A percentile compares a stretch with the other conserved stretches of the same genome.
Conservation (phyloP, 2,113 vertebrate genomes). For the Lontra canadensis region DNA sequence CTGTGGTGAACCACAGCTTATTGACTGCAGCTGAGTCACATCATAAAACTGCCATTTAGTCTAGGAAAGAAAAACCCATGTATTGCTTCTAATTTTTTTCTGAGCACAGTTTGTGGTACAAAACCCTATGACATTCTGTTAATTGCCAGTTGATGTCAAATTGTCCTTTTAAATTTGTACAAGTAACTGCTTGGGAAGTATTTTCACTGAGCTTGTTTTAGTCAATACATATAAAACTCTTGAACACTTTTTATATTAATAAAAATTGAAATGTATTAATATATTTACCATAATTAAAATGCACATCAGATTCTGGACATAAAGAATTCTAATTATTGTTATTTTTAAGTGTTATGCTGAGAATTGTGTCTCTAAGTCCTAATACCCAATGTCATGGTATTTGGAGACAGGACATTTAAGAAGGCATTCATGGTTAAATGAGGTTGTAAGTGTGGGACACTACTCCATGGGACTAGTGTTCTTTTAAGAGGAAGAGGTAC, state of each 20-base stretch:
- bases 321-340: neutral
- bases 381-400: neutral
- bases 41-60: slow-evolving; percentile 48
- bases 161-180: neutral
- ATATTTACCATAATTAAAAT: neutral
- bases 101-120: neutral
- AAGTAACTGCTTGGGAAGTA: neutral
- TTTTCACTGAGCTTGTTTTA: neutral
- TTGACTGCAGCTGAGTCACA: neutral
- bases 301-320: neutral
- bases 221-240: neutral
- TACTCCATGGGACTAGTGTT: neutral
- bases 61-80: neutral
- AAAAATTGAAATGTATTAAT: neutral
- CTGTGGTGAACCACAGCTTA: slow-evolving; percentile 12
- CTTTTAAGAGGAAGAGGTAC: neutral
- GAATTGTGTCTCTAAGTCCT: neutral
- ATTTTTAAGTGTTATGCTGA: neutral
- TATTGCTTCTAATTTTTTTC: neutral
- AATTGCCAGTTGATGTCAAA: neutral
- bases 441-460: neutral
- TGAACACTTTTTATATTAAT: neutral
- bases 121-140: neutral
- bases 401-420: neutral
- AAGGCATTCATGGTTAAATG: neutral